Conservation (phyloP, 1,140 invertebrate genomes). For the Macrobrachium rosenbergii region DNA sequence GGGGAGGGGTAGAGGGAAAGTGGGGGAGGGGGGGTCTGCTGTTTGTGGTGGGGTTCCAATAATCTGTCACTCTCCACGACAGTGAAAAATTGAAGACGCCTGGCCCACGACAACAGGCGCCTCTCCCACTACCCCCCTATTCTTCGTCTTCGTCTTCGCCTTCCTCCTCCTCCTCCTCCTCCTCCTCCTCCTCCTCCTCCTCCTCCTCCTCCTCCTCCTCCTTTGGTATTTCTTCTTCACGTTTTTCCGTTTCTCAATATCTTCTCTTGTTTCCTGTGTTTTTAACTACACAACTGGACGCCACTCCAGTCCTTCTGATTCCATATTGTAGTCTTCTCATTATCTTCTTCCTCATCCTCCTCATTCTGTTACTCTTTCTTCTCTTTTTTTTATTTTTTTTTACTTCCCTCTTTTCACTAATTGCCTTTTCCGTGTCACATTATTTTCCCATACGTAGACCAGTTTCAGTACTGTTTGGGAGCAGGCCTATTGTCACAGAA, state of each 20-base stretch:
- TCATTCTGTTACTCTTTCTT: not conserved
- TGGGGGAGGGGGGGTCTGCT: constrained; percentile 12
- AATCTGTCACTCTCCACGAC: constrained; percentile 61
- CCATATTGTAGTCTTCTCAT: not conserved
- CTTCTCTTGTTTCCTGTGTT: not conserved
- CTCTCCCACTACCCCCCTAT: constrained; percentile 7
- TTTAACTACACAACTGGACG: too few relatives aligned
- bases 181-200: not conserved
- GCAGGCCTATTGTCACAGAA: too few relatives aligned
- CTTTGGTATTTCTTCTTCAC: not conserved
- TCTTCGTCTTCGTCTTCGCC: not conserved
- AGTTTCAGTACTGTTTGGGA: too few relatives aligned
- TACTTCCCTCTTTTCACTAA: too few relatives aligned
- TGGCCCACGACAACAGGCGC: constrained; percentile 46
- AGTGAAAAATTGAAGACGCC: constrained; percentile 57
- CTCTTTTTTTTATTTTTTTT: too few relatives aligned
- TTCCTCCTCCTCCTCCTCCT: not conserved
- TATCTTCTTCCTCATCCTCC: not conserved
- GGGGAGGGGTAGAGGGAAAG: not conserved
- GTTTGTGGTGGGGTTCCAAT: constrained; percentile 55
- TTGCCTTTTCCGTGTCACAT: too few relatives aligned
- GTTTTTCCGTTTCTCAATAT: not conserved
- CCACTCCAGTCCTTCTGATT: not conserved
- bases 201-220: not conserved
- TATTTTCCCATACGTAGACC: too few relatives aligned